phyloP scores from a whole-genome alignment of 2,888 invertebrate genomes.

The Meloe dianella region DNA sequence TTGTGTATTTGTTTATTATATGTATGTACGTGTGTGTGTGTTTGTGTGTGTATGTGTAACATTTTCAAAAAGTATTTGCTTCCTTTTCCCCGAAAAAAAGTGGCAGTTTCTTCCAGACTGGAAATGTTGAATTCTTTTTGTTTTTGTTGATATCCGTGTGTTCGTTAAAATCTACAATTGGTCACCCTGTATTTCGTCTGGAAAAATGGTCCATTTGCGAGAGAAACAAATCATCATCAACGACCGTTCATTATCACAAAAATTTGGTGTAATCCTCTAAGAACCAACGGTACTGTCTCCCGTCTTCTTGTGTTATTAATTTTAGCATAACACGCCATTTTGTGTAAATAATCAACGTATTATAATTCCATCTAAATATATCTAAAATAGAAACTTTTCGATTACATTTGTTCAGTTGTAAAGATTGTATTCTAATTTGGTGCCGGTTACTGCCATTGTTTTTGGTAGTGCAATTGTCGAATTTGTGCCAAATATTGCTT shows the following conservation, averaged over 20 bases:
- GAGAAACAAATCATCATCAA: not conserved
- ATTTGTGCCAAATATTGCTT: not conserved
- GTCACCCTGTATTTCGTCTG: not conserved
- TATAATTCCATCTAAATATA: not conserved
- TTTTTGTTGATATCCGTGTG: too few species aligned
- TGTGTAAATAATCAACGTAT: not conserved
- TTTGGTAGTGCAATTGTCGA: not conserved
- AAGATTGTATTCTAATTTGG: not conserved
- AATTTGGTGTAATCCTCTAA: not conserved
- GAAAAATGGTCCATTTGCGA: not conserved
- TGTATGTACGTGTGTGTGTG: not conserved
- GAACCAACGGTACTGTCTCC: not conserved
- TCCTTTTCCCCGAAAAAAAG: not conserved
- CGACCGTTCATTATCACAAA: not conserved
- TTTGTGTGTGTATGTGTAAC: not conserved
- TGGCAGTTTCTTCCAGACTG: not conserved
- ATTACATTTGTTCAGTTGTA: too few species aligned
- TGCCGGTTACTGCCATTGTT: not conserved
- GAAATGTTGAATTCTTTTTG: too few species aligned
- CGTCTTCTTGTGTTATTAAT: not conserved
- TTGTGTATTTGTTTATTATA: not conserved
- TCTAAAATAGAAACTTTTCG: not conserved
- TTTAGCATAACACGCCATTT: conserved; percentile 3
- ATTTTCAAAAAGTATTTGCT: not conserved
- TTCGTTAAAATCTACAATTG: too few species aligned